Evolutionary conservation across 2,113 vertebrate genomes (phyloP).

Genomic region (Ibidorhyncha struthersii): DNA sequence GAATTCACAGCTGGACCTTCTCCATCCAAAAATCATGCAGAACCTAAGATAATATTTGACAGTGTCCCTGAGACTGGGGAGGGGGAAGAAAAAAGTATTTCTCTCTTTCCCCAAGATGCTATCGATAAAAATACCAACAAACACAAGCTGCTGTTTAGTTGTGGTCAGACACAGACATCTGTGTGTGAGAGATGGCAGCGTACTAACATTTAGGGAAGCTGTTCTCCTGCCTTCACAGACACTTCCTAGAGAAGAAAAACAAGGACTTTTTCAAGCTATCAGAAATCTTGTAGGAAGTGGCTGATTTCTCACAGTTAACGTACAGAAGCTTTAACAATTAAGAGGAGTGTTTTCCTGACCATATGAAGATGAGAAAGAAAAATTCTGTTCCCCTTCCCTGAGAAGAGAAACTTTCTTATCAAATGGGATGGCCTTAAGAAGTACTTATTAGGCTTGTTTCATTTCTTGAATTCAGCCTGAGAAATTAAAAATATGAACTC

Average conservation of each 20-base stretch:
- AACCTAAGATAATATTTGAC: background rate
- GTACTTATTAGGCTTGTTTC: background rate
- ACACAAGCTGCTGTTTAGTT: background rate
- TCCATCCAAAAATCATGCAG: background rate
- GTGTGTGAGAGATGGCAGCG: background rate
- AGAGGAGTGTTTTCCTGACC: background rate
- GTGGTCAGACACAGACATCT: background rate
- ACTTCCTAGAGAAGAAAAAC: background rate
- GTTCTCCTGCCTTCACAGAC: background rate
- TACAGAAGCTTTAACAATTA: background rate
- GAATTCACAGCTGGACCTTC: background rate
- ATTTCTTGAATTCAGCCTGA: background rate
- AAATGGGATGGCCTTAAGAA: background rate
- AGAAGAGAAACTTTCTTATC: background rate
- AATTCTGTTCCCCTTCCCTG: background rate
- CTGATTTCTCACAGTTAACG: background rate
- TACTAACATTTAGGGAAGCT: background rate
- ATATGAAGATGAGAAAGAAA: background rate
- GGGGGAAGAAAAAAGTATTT: background rate
- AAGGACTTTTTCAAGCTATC: background rate
- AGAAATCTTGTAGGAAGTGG: background rate
- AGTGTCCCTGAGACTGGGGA: background rate
- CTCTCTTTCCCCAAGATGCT: background rate
- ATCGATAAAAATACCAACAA: background rate
- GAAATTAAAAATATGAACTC: background rate